phyloP scores from a whole-genome alignment of 2,113 vertebrate species.

The Oenanthe melanoleuca region DNA sequence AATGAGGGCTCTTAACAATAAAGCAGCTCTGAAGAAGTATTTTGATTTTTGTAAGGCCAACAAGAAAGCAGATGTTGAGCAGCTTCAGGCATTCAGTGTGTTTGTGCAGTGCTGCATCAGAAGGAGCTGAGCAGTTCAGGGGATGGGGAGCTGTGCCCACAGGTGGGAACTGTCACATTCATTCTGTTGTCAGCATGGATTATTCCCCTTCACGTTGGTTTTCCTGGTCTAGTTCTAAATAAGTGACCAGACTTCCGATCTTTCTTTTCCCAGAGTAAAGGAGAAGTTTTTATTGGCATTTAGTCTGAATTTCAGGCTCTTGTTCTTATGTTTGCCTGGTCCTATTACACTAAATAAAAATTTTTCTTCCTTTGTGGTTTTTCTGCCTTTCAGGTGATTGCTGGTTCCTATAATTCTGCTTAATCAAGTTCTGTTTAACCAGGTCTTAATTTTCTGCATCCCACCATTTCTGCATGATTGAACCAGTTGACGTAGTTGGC shows the following conservation, averaged over 20 bases:
- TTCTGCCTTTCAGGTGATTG: conserved; percentile 32
- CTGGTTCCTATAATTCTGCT: not conserved
- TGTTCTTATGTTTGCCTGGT: not conserved
- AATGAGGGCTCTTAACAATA: not conserved
- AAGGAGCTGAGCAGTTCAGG: not conserved
- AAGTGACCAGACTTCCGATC: not conserved
- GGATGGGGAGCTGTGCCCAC: not conserved
- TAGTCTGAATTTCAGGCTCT: not conserved
- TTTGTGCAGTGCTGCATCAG: not conserved
- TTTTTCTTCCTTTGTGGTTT: conserved; percentile 7
- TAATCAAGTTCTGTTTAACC: conserved; percentile 25
- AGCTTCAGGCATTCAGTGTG: not conserved
- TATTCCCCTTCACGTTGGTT: not conserved
- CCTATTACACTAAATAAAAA: not conserved
- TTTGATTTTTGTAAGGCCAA: not conserved
- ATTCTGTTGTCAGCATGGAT: not conserved
- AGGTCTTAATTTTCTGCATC: conserved; percentile 33
- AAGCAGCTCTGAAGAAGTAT: not conserved
- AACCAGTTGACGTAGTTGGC: not conserved
- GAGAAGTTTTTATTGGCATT: not conserved
- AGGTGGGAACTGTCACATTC: not conserved
- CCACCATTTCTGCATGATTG: not conserved
- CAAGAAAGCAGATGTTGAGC: conserved; percentile 17
- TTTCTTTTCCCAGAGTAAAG: not conserved
- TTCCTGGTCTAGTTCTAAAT: not conserved